These are phyloP conservation scores for Epinephelus cyanopodus DNA, from an alignment of 2,113 vertebrate species.

Conservation along the genomic window DNA sequence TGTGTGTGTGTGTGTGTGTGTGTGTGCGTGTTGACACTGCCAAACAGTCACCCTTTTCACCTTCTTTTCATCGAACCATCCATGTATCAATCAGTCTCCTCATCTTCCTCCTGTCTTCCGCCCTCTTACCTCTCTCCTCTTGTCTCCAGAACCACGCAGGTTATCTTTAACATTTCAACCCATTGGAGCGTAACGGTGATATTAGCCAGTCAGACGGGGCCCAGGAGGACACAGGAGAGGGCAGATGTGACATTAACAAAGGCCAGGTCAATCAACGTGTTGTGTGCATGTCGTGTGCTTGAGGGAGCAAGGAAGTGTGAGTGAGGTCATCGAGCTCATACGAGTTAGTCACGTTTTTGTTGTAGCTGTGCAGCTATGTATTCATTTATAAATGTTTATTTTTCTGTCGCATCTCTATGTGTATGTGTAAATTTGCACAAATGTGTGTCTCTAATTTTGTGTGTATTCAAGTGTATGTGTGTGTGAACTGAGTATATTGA, in stretches of 20 bases:
- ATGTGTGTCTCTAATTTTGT: too few species aligned
- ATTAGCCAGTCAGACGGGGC: conserved; percentile 11
- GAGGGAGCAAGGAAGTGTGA: not conserved
- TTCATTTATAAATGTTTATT: not conserved
- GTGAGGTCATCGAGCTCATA: not conserved
- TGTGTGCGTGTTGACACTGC: not conserved
- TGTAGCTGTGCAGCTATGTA: not conserved
- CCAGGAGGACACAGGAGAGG: not conserved
- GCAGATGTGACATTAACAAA: conserved; percentile 33
- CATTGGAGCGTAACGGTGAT: not conserved
- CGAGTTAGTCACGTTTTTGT: not conserved
- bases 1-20: not conserved
- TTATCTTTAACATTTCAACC: conserved; percentile 23
- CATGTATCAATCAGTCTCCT: conserved; percentile 28
- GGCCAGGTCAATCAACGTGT: conserved; percentile 16
- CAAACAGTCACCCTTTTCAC: conserved; percentile 21
- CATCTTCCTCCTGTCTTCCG: not conserved
- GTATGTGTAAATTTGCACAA: too few species aligned
- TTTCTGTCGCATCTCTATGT: not conserved
- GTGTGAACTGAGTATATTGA: not conserved
- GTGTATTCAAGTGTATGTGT: not conserved
- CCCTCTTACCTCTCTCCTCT: conserved; percentile 9
- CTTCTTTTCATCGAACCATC: conserved; percentile 27
- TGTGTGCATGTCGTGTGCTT: not conserved
- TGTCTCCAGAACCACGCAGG: conserved; percentile 9